phyloP scores from a whole-genome alignment of 2,113 vertebrate genomes.

The Semnornis frantzii region DNA sequence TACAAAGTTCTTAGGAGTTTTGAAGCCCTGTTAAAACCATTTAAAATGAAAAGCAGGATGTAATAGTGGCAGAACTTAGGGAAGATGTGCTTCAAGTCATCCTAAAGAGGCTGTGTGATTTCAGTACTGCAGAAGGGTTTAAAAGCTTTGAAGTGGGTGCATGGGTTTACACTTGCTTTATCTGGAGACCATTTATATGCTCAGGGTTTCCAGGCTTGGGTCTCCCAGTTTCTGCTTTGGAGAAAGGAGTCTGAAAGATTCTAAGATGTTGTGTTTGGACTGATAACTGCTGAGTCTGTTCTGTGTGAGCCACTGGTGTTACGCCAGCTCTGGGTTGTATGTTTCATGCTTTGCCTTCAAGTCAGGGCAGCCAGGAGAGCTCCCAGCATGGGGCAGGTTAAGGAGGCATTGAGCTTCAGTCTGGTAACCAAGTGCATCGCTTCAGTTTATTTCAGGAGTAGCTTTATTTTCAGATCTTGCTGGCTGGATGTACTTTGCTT shows the following conservation, averaged over 20 bases:
- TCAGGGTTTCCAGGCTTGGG: background rate
- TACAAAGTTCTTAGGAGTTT: fast-evolving
- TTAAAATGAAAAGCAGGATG: fast-evolving
- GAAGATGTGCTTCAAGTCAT: background rate
- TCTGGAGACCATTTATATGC: background rate
- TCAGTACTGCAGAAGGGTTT: background rate
- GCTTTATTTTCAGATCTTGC: background rate
- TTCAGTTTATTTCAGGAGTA: fast-evolving
- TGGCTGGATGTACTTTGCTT: background rate
- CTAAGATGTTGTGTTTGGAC: background rate
- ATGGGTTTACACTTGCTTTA: fast-evolving
- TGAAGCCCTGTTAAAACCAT: background rate
- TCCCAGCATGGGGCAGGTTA: fast-evolving
- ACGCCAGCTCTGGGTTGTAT: background rate
- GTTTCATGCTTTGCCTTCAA: fast-evolving
- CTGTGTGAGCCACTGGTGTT: fast-evolving
- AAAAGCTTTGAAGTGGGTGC: fast-evolving
- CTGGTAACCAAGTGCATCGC: fast-evolving
- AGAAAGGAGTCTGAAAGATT: fast-evolving
- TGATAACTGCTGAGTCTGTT: fast-evolving
- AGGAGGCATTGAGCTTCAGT: fast-evolving
- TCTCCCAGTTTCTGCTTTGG: background rate
- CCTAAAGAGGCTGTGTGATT: background rate
- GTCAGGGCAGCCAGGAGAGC: background rate
- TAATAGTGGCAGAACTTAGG: background rate